A percentile compares a stretch with the other conserved stretches of the same genome.
Conservation (phyloP, 2,113 vertebrate genomes). For the Hippocampus barbouri region DNA sequence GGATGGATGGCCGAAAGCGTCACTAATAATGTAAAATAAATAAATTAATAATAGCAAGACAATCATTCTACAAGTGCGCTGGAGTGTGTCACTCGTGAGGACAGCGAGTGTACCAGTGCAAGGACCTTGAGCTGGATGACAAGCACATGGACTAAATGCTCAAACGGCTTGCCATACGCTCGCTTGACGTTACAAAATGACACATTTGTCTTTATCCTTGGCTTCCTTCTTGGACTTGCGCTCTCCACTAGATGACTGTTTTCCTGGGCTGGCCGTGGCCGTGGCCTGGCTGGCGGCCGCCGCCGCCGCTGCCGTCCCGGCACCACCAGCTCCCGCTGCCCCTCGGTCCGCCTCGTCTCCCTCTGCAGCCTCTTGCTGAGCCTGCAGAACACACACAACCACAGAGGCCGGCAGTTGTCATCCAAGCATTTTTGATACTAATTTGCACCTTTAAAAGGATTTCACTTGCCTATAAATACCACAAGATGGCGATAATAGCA, state of each 20-base stretch:
- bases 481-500: too few species aligned
- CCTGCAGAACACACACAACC: conserved; percentile 32
- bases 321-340: conserved; percentile 43
- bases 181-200: conserved; percentile 84
- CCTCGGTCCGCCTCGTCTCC: conserved; percentile 20
- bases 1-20: too few species aligned
- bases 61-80: too few species aligned
- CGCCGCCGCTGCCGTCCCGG: conserved; percentile 60
- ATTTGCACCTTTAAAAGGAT: too few species aligned
- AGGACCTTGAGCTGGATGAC: background rate
- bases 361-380: conserved; percentile 43
- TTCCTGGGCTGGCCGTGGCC: conserved; percentile 80
- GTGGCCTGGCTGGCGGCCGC: conserved; percentile 55
- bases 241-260: conserved; percentile 79
- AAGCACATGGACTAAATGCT: background rate
- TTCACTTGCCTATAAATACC: too few species aligned
- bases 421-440: background rate
- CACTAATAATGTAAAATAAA: too few species aligned
- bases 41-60: too few species aligned
- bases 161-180: conserved; percentile 17
- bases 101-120: background rate
- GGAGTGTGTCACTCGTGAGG: too few species aligned
- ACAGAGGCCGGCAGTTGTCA: background rate
- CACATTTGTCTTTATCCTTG: conserved; percentile 90
- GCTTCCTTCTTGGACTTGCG: conserved; percentile 90